Evolutionary conservation across 1,140 invertebrate species (phyloP), one percentile per base, ranked within the genome.

Genomic region (Drosophila persimilis): DNA sequence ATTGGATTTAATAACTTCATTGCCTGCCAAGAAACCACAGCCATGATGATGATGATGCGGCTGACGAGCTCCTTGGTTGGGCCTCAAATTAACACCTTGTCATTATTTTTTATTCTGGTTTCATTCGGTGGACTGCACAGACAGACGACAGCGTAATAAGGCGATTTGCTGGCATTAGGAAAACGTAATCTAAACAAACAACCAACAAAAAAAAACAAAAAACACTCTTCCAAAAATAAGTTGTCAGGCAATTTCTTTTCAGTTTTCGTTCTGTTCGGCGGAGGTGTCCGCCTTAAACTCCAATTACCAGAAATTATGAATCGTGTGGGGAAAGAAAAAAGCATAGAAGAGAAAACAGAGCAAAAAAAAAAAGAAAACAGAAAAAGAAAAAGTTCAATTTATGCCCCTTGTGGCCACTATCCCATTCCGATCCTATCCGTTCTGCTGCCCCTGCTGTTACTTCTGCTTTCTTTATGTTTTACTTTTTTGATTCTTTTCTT

Each of bases 251-350:
- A 39, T 75, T 62, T 61, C 35, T 58, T 41, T 58, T 61, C 54
- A n/a, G 11, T 41, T 35, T 35, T 54, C 29, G 48, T 20, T 51
- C 7, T 52, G 45, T 47, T 41, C 4, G 24, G 48, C 59, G 67
- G 56, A 76, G 35, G 35, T 39, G 35, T 39, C 11, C 35, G 35
- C 11, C 78, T 84, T 80, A 86, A 84, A 86, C 80, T 85, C 63
- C 81, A 85, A 85, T 85, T 85, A 85, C 80, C 77, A 69, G 67
- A 80, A 85, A 85, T 85, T 85, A 86, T 85, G 77, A 85, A 65
- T 86, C 73, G 81, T 86, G 77, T 47, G 65, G 47, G 46, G 57
- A 58, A 39, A 60, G 52, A 55, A 11, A 39, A 31, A 31, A 11
- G 2, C 1, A 39, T 3, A 31, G 31, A 9, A 31, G 31, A 46